Evolutionary conservation across 2,888 invertebrate genomes (phyloP), one percentile per base, ranked within the genome.

Genomic region (Zygogramma bicolorata): DNA sequence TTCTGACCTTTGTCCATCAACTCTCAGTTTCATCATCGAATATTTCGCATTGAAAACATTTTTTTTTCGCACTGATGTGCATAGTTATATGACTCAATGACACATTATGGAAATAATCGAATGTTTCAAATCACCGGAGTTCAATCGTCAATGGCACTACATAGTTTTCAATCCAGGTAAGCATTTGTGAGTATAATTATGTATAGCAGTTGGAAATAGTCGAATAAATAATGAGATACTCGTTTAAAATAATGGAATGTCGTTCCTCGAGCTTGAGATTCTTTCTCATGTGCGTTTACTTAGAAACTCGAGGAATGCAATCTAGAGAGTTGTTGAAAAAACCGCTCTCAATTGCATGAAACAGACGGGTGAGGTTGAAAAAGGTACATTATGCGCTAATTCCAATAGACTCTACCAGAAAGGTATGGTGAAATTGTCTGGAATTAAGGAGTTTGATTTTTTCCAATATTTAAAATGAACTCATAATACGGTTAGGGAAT

Each of bases 151-250:
- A 40, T 31, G 67, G 31, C 62, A 62, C 27, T 63, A 31, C 29
- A 62, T 31, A 20, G 22, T 27, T n/a, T 66, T 71, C 20, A 62
- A 61, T 62, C 62, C 29, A 71, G 29, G 42, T 6, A 67, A 67
- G 67, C 66, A 71, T 62, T 62, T 67, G 62, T 58, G 67, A 67
- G 27, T 27, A 10, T 13, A 53, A 27, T 53, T 53, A 53, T 2
- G 10, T 20, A 46, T 10, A 10, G 46, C 18, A 2, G 18, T 46
- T 22, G 8, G 20, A 46, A 20, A 20, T 53, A 53, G n/a, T 53
- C 25, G 25, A 53, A 25, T 27, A 18, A 18, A 18, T 42, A 42
- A 42, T 42, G n/a, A 53, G 27, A 53, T 53, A 53, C n/a, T 25
- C 22, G 25, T 53, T 53, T 3, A 25, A 27, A 53, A 27, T 53